Evolutionary conservation across 23 tunicate species (phyloP).

Genomic region (Botrylloides violaceus): DNA sequence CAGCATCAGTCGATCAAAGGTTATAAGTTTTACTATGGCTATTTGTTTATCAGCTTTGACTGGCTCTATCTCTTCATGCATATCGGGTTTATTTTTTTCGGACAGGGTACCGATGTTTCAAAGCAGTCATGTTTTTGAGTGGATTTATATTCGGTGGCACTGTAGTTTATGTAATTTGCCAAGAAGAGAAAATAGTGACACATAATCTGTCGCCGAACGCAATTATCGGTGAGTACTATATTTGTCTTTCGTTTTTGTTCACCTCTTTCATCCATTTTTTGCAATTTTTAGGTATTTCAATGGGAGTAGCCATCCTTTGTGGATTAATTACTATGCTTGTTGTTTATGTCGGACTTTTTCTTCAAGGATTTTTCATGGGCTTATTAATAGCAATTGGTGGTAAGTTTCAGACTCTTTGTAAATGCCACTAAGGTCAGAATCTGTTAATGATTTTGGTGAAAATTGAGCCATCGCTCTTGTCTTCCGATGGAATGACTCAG

Average conservation of each 20-base stretch:
- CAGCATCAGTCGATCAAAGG: no score
- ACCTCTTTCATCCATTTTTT: not conserved
- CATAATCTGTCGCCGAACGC: slow-evolving; percentile 47
- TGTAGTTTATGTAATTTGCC: slow-evolving; percentile 59
- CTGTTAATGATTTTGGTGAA: no score
- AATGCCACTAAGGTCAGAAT: no score
- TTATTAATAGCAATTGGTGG: slow-evolving; percentile 72
- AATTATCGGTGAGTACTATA: slow-evolving; percentile 45
- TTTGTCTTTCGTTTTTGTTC: not conserved
- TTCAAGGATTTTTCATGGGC: slow-evolving; percentile 93
- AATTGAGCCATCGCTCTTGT: no score
- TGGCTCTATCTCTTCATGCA: no score
- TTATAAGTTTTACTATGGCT: no score
- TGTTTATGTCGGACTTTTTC: slow-evolving; percentile 71
- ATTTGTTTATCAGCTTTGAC: no score
- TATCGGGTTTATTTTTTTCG: no score
- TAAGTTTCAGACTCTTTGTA: slow-evolving; percentile 23
- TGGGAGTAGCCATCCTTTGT: slow-evolving; percentile 75
- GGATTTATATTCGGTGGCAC: slow-evolving; percentile 90
- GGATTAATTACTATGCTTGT: slow-evolving; percentile 89
- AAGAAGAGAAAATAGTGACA: slow-evolving; percentile 75
- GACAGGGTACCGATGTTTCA: slow-evolving; percentile 87
- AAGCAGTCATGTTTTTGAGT: slow-evolving; percentile 91
- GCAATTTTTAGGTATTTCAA: slow-evolving; percentile 55
- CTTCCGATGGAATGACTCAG: no score